Conservation (phyloP, 2,113 vertebrate species). For the Cynocephalus volans region DNA sequence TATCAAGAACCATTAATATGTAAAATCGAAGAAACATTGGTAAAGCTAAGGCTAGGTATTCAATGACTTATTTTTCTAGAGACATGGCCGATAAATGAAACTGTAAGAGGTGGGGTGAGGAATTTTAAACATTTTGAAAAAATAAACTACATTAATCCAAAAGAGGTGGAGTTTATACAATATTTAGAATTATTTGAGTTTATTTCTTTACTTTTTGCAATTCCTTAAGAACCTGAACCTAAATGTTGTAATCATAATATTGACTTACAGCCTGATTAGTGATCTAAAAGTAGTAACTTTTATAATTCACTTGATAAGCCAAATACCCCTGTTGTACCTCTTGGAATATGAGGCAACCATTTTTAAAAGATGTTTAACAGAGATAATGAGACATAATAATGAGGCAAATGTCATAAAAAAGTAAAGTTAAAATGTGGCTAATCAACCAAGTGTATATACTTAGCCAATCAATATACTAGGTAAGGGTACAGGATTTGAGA, state of each 20-base stretch:
- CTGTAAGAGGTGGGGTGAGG: background rate
- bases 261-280: background rate
- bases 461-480: background rate
- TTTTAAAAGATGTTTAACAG: slow-evolving; percentile 26
- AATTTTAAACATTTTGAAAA: background rate
- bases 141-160: background rate
- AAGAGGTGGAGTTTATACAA: background rate
- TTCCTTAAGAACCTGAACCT: background rate
- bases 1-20: background rate
- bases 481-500: background rate
- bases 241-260: background rate
- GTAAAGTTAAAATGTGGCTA: slow-evolving; percentile 1
- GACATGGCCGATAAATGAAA: background rate
- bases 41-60: background rate
- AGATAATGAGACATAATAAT: background rate
- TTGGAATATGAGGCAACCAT: background rate
- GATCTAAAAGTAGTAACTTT: background rate
- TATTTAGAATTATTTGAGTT: background rate
- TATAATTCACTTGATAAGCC: slow-evolving; percentile 17
- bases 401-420: slow-evolving; percentile 8
- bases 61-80: background rate
- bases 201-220: background rate
- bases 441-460: background rate
- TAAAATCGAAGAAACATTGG: background rate
- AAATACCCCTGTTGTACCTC: background rate